Percentiles rank a stretch among this genome's conserved stretches.
Evolutionary conservation across 2,888 invertebrate genomes (phyloP).

Genomic region (Nebria salina): DNA sequence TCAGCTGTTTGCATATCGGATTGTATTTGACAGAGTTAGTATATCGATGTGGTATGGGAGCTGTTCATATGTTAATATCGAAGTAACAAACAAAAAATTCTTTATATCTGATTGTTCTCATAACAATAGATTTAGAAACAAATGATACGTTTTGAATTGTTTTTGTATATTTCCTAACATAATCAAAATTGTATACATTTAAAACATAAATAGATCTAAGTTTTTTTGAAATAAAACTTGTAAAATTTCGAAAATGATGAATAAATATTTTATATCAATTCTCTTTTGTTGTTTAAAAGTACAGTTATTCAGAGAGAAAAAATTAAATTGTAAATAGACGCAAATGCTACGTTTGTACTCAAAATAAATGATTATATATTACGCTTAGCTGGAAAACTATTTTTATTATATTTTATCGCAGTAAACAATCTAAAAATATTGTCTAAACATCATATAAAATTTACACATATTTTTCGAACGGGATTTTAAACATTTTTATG

Average conservation of each 20-base stretch:
- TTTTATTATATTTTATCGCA: too few species aligned
- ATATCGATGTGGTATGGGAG: neutral
- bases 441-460: neutral
- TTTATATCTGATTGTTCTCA: neutral
- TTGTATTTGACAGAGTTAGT: slow-evolving; percentile 11
- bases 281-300: too few species aligned
- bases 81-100: neutral
- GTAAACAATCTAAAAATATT: neutral
- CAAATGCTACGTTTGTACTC: too few species aligned
- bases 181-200: neutral
- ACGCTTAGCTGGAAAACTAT: too few species aligned
- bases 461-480: neutral
- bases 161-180: neutral
- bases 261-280: too few species aligned
- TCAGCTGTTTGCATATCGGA: slow-evolving; percentile 43
- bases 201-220: neutral
- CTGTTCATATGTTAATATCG: slow-evolving; percentile 1
- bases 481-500: neutral
- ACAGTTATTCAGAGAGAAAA: too few species aligned
- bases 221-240: too few species aligned
- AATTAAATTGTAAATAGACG: too few species aligned
- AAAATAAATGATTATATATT: too few species aligned
- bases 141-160: neutral
- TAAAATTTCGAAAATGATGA: too few species aligned
- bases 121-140: neutral